These are phyloP conservation scores for Sepioteuthis lessoniana DNA, from an alignment of 2,888 invertebrate genomes.

Conservation along the genomic window DNA sequence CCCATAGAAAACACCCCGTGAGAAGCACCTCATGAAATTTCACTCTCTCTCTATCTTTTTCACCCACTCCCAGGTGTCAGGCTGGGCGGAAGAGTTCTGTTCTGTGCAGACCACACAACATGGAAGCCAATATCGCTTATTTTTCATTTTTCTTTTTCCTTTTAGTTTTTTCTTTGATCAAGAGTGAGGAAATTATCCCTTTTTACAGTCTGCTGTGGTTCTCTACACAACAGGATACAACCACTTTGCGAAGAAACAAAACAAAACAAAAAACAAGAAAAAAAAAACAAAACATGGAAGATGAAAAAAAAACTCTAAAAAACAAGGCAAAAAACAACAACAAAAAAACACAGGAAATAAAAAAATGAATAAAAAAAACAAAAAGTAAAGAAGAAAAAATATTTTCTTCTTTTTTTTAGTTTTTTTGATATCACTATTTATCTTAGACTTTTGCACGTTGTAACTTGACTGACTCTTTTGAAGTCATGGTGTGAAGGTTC, in stretches of 20 bases:
- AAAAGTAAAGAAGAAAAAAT: background rate
- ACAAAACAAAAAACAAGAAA: too few species aligned
- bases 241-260: background rate
- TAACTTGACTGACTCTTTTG: background rate
- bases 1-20: constrained; percentile 33
- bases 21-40: background rate
- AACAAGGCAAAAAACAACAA: background rate
- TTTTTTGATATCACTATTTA: background rate
- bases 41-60: background rate
- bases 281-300: too few species aligned
- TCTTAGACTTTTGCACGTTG: constrained; percentile 18
- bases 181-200: constrained; percentile 33
- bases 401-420: background rate
- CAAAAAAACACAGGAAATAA: background rate
- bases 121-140: background rate
- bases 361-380: background rate
- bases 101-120: background rate
- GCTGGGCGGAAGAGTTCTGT: background rate
- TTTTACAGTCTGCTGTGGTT: background rate
- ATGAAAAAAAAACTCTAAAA: background rate
- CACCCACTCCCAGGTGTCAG: constrained; percentile 33
- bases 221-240: constrained; percentile 33
- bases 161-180: background rate
- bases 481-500: background rate
- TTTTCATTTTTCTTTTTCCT: background rate